phyloP scores from a whole-genome alignment of 92 coral and sea anemone species.

The Heteractis magnifica region DNA sequence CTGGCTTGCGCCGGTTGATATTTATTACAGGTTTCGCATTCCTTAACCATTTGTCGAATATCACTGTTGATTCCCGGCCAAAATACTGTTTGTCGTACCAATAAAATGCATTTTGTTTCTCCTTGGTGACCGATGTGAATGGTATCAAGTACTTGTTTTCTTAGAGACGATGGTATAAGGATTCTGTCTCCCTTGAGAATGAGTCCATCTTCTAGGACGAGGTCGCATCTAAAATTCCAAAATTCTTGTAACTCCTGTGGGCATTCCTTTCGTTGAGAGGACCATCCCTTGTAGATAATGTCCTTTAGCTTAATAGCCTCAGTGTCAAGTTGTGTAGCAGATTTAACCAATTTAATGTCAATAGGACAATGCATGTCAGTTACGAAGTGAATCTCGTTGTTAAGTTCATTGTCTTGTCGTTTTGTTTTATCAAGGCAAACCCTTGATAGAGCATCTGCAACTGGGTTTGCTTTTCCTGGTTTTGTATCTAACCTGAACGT shows the following conservation, averaged over 20 bases:
- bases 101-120: constrained; percentile 33
- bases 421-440: constrained; percentile 12
- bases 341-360: constrained; percentile 5
- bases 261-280: background rate
- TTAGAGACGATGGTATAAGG: constrained; percentile 22
- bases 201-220: constrained; percentile 46
- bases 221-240: constrained; percentile 49
- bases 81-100: constrained; percentile 42
- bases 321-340: constrained; percentile 9
- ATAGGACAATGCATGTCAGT: constrained; percentile 36
- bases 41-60: constrained; percentile 45
- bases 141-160: constrained; percentile 21
- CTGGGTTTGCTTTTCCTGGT: constrained; percentile 50
- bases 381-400: background rate
- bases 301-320: constrained; percentile 9
- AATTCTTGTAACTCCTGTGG: background rate
- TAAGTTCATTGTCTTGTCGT: background rate
- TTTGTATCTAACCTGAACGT: constrained; percentile 56
- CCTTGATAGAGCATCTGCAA: constrained; percentile 57
- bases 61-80: constrained; percentile 31
- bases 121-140: constrained; percentile 8
- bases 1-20: constrained; percentile 47
- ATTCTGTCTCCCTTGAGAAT: constrained; percentile 7
- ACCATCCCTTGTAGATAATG: constrained; percentile 19
- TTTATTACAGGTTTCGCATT: constrained; percentile 47